These are phyloP conservation scores for Mustelus asterias DNA, from an alignment of 2,113 vertebrate genomes.

Conservation along the genomic window DNA sequence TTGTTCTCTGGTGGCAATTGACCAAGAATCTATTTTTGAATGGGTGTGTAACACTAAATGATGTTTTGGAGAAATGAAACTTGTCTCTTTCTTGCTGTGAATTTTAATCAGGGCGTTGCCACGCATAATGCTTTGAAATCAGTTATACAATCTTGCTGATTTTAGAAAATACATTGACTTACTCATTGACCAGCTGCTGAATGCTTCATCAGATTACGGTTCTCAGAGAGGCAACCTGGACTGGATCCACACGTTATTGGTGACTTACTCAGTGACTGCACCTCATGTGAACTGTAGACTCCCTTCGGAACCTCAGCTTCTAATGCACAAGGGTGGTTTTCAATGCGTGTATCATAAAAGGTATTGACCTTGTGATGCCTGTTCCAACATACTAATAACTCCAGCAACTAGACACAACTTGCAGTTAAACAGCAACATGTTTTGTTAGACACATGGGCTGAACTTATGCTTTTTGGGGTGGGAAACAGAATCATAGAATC, in stretches of 20 bases:
- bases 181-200: not conserved
- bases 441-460: not conserved
- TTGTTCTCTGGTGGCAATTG: not conserved
- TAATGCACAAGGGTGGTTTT: not conserved
- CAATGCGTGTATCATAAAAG: not conserved
- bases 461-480: not conserved
- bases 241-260: not conserved
- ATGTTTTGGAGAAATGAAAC: not conserved
- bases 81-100: not conserved
- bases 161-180: not conserved
- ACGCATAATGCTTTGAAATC: not conserved
- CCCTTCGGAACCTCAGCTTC: not conserved
- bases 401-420: not conserved
- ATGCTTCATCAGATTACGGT: not conserved
- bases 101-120: not conserved
- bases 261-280: not conserved
- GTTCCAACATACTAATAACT: not conserved
- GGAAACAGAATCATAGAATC: no score
- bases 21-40: not conserved
- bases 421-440: not conserved
- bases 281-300: not conserved
- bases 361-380: not conserved
- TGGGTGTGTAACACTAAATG: not conserved
- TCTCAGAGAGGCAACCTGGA: not conserved
- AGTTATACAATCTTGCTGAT: not conserved